Base-by-base conservation (phyloP, 2,888 invertebrate species). In the Melieria picta region DNA sequence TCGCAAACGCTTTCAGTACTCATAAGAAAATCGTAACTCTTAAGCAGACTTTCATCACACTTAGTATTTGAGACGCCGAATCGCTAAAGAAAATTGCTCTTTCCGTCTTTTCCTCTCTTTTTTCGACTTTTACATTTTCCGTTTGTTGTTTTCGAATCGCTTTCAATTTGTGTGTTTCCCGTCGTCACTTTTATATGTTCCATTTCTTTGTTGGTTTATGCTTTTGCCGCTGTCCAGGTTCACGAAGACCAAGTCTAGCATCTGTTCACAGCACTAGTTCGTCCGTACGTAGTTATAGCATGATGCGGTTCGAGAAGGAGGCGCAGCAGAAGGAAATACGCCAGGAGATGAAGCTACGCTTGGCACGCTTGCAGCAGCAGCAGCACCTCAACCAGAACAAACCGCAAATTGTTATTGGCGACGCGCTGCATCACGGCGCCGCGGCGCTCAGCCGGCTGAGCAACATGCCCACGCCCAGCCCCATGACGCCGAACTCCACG, bases 241-340 rank as follows among this genome's bases (percentile, higher is more conserved):
- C 94, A 84, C 90, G 94, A 89, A 91, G 94, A 89, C 94, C 94
- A 88, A 94, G 94, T 90, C 89, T 94, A 89, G 93, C 92, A 78
- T 95, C 94, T 76, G 90, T 95, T 81, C 94, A 95, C 85, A 94
- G 94, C 89, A 93, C 92, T 85, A 91, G 92, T 79, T 94, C 93
- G 74, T 95, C 94, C 65, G 91, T 94, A 76, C 91, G 93, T 83
- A 94, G 94, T 87, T 94, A 93, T 87, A 94, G 94, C 83, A 90
- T 93, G 79, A 90, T 91, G 84, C 89, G 93, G 76, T 93, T 93
- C 87, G 95, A 95, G 85, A 90, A 91, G 79, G 95, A 95, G 83
- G 87, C 93, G 72, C 94, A 93, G 83, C 93, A 94, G 84, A 94
- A 94, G 84, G 94, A 94, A 83, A 91, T 93, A 81, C 88, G 94